Percentiles rank a stretch among this genome's conserved stretches.
Conservation (phyloP, 2,113 vertebrate genomes). For the Ariopsis seemanni region DNA sequence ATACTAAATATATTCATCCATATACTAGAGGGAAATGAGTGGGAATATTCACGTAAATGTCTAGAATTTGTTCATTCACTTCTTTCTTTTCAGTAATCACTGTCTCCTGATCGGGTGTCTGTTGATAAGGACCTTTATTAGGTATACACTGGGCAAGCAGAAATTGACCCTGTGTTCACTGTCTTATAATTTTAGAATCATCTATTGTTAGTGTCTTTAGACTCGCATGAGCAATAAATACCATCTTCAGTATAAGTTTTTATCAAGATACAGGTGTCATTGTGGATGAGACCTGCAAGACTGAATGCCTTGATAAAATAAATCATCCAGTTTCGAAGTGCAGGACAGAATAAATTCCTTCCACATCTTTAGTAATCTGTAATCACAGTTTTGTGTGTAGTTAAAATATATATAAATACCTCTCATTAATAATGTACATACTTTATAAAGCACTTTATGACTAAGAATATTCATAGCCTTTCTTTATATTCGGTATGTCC, state of each 20-base stretch:
- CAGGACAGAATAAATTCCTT: neutral
- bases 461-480: neutral
- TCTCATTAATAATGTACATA: neutral
- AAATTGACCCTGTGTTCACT: neutral
- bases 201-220: neutral
- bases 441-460: neutral
- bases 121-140: neutral
- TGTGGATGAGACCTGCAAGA: neutral
- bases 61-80: neutral
- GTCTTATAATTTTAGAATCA: neutral
- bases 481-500: neutral
- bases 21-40: neutral
- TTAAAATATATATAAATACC: neutral
- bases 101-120: neutral
- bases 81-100: neutral
- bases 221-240: neutral
- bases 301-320: neutral
- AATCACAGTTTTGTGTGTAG: neutral
- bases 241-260: neutral
- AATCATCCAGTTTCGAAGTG: neutral
- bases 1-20: neutral
- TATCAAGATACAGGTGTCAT: neutral
- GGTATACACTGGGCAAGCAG: neutral
- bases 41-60: neutral
- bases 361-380: neutral